Base-by-base conservation (phyloP, 2,113 vertebrate genomes). In the Brachypodius melanocephalos region DNA sequence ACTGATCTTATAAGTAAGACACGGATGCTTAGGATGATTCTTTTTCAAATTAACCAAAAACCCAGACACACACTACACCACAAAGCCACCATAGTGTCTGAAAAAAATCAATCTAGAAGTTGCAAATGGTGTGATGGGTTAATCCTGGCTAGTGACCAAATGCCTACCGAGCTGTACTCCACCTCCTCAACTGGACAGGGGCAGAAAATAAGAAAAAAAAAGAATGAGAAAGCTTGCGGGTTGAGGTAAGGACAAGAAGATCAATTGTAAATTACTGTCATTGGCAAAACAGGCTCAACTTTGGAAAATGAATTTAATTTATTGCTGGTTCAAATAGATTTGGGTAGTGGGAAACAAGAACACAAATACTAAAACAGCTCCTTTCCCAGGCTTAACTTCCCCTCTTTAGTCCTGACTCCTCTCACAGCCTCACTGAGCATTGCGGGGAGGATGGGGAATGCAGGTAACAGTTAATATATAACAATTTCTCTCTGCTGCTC, bases 21-120 rank as follows among this genome's bases (percentile, higher is more conserved):
- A 65, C 10, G 76, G 67, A 32, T 48, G 42, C 36, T 84, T n/a
- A 54, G 7, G 32, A 22, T 89, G 13, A 36, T 45, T 58, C 19
- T 61, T 89, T 66, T 81, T 80, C 13, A 91, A 52, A 77, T 59
- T 76, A 49, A 5, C 16, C 17, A 24, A 31, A 66, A 65, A 65
- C 48, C 5, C 9, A 69, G 20, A 38, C 2, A 3, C 8, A 14
- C 0, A 0, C 7, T 52, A 7, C 5, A 57, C 11, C 59, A 62
- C 0, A 5, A 57, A 89, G 10, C 28, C n/a, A 61, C 24, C 76
- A 31, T 11, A 63, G 34, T 4, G 3, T 52, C 55, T 77, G 59
- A 80, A 91, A 78, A 76, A 91, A 42, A 36, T 62, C 21, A 36
- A 6, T 65, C 40, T 63, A 83, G n/a, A 73, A 34, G 20, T 86